Evolutionary conservation across 2,888 invertebrate species (phyloP).

Genomic region (Orchestes rusci): DNA sequence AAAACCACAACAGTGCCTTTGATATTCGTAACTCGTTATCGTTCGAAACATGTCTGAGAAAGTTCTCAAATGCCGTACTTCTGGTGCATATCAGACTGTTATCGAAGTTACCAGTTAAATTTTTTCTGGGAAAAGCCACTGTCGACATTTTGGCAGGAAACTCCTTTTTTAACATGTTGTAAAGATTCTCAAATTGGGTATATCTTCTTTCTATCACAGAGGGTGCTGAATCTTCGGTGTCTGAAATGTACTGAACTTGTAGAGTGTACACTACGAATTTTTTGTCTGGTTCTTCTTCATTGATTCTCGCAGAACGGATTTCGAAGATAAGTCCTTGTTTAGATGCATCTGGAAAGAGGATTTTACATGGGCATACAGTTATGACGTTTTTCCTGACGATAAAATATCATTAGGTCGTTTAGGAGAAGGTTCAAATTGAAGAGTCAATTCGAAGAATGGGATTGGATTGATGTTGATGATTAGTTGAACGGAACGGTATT

Average conservation of each 20-base stretch:
- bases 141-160: constrained; percentile 49
- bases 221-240: constrained; percentile 50
- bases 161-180: constrained; percentile 54
- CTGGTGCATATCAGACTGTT: constrained; percentile 57
- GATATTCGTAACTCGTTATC: constrained; percentile 54
- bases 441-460: no score
- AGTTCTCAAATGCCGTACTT: constrained; percentile 56
- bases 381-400: no score
- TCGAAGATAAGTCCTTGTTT: constrained; percentile 51
- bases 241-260: constrained; percentile 55
- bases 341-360: constrained; percentile 32
- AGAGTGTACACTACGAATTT: constrained; percentile 65
- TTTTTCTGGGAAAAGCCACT: constrained; percentile 61
- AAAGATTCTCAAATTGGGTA: constrained; percentile 63
- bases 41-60: constrained; percentile 52
- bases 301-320: constrained; percentile 60
- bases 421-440: no score
- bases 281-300: constrained; percentile 52
- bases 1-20: constrained; percentile 52
- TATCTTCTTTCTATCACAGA: constrained; percentile 63
- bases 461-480: no score
- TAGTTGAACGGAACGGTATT: no score
- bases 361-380: no score
- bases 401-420: no score
- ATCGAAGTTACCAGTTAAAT: constrained; percentile 58